These are phyloP conservation scores for Callospermophilus lateralis DNA, from an alignment of 2,113 vertebrate species.

Conservation along the genomic window DNA sequence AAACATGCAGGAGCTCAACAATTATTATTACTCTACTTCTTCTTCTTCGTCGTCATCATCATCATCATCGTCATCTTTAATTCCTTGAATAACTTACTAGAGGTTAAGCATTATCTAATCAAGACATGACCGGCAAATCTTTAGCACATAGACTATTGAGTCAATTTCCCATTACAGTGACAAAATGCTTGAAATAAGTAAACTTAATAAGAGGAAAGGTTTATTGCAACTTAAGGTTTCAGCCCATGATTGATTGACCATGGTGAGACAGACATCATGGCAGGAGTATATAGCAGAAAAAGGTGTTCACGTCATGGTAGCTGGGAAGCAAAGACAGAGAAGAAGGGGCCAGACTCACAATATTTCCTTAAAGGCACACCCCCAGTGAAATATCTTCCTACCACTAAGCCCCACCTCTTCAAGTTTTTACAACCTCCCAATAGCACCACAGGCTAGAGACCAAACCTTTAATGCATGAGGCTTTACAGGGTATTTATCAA, in stretches of 20 bases:
- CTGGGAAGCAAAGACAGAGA: not conserved
- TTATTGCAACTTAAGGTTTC: not conserved
- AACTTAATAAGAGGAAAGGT: not conserved
- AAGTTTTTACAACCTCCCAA: not conserved
- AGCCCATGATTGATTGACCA: not conserved
- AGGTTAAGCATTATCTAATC: not conserved
- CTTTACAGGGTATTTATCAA: not conserved
- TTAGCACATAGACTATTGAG: not conserved
- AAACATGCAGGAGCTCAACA: not conserved
- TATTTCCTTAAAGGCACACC: not conserved
- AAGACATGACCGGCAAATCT: not conserved
- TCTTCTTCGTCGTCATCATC: too few species aligned
- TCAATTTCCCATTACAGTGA: not conserved
- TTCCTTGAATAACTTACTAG: not conserved
- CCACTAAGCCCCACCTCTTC: too few species aligned
- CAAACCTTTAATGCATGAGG: not conserved
- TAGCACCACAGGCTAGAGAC: not conserved
- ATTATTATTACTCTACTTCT: not conserved
- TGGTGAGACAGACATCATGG: not conserved
- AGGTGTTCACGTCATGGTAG: not conserved
- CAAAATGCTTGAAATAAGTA: not conserved
- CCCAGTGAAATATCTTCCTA: not conserved
- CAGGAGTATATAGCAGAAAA: not conserved
- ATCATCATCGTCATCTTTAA: too few species aligned
- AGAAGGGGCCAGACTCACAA: not conserved